Conservation (phyloP, 2,797 vertebrate species). For the Myiotriccus ornatus region DNA sequence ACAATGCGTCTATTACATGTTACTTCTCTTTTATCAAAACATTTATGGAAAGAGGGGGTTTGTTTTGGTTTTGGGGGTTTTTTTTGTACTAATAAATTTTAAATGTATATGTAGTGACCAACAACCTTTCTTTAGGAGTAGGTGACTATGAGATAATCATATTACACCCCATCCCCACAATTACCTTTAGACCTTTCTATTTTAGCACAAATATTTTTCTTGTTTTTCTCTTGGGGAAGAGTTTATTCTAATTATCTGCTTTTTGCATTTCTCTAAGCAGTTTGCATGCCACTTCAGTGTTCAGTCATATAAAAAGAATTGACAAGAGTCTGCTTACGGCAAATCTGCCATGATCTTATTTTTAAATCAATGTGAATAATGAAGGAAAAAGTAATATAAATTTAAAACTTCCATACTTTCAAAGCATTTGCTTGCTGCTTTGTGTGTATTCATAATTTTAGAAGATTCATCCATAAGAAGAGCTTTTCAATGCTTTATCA, state of each 20-base stretch:
- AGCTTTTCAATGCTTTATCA: neutral
- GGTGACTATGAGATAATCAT: neutral
- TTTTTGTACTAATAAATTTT: neutral
- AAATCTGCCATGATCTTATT: neutral
- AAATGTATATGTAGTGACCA: neutral
- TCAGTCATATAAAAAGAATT: neutral
- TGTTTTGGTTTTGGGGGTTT: neutral
- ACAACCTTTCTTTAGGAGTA: neutral
- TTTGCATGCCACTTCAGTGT: neutral
- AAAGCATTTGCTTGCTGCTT: neutral
- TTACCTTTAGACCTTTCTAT: neutral
- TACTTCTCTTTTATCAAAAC: neutral
- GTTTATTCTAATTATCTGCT: neutral
- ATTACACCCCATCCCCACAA: neutral
- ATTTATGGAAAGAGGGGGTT: neutral
- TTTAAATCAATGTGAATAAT: neutral
- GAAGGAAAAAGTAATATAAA: neutral
- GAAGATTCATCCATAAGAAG: neutral
- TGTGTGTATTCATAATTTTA: neutral
- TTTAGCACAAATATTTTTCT: neutral
- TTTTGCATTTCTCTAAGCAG: neutral
- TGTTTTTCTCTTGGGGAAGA: neutral
- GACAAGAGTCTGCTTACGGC: neutral
- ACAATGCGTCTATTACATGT: neutral
- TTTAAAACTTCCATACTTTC: neutral